These are phyloP conservation scores for Anolis carolinensis DNA, from an alignment of 2,113 vertebrate species.

Conservation along the genomic window DNA sequence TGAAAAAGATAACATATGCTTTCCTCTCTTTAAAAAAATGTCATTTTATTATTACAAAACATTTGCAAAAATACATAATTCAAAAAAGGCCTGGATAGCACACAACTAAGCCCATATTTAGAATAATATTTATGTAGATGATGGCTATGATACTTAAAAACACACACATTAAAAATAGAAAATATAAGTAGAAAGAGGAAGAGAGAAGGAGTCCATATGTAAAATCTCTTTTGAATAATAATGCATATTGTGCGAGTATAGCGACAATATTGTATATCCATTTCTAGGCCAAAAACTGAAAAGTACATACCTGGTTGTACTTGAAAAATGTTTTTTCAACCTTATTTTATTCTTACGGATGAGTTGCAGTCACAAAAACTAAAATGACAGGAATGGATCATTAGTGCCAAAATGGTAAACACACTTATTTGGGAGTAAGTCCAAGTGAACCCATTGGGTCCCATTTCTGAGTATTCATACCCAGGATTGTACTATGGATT, in stretches of 20 bases:
- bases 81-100: background rate
- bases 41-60: constrained; percentile 13
- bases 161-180: no score
- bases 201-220: no score
- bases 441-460: background rate
- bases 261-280: background rate
- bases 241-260: background rate
- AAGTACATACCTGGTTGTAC: background rate
- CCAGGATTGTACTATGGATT: background rate
- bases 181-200: no score
- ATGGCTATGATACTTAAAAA: background rate
- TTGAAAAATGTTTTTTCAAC: background rate
- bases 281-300: background rate
- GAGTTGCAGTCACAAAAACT: background rate
- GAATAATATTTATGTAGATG: background rate
- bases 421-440: background rate
- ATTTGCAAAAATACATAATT: background rate
- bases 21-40: background rate
- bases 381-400: background rate
- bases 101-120: background rate
- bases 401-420: background rate
- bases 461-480: background rate
- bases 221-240: background rate
- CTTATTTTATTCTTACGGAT: background rate
- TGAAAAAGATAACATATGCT: background rate